Conservation (phyloP, 2,888 invertebrate species). For the Steinernema carpocapsae region DNA sequence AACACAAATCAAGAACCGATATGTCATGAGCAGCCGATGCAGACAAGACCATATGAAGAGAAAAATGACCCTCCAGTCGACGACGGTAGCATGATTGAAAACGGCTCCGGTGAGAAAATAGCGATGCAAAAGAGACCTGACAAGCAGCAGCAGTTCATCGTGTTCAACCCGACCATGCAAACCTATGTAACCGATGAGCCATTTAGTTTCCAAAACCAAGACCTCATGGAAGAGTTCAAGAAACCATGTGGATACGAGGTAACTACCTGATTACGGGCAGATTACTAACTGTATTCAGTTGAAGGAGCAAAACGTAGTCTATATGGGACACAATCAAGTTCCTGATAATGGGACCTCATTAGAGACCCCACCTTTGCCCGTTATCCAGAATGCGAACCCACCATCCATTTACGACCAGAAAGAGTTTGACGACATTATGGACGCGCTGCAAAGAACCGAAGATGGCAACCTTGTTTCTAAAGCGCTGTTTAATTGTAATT, state of each 20-base stretch:
- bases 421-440: slow-evolving; percentile 21
- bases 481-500: no score
- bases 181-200: background rate
- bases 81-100: background rate
- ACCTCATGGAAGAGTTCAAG: background rate
- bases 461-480: background rate
- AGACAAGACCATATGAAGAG: background rate
- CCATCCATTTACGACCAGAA: background rate
- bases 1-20: background rate
- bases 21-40: background rate
- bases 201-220: background rate
- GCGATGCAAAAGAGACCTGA: no score
- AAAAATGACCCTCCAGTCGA: background rate
- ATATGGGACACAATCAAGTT: background rate
- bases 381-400: background rate
- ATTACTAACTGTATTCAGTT: background rate
- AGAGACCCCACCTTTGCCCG: background rate
- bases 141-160: background rate
- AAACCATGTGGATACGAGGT: background rate
- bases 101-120: background rate
- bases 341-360: background rate
- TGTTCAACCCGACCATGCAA: background rate
- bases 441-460: background rate
- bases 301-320: slow-evolving; percentile 10
- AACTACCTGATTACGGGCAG: background rate